Evolutionary conservation across 2,888 invertebrate genomes (phyloP), one percentile per base, ranked within the genome.

Genomic region (Lathronympha strigana): DNA sequence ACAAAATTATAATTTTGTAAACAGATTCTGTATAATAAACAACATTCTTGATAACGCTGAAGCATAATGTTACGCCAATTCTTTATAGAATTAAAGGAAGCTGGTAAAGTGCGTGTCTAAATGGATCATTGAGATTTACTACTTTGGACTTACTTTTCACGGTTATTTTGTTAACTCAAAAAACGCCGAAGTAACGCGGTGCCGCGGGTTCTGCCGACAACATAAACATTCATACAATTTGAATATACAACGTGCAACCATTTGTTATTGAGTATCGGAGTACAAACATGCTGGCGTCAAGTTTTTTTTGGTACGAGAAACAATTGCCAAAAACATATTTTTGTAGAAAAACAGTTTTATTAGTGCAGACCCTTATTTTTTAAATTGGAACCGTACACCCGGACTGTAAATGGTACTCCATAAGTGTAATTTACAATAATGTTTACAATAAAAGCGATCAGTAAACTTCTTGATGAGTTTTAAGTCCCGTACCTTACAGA

Each of bases 161-260:
- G 80, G 79, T 80, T 78, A 77, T 76, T n/a, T 72, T 77, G 73
- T 78, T 79, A 78, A 78, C 71, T 71, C 66, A 73, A 78, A 77
- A 74, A 79, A 80, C 75, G 82, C 82, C 77, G 76, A 79, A 76
- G 74, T 76, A 75, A 76, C 72, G 76, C 74, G 71, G 73, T 75
- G 47, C 57, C 79, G 76, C 82, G 75, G 76, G 80, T 73, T 84
- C 85, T 85, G 85, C 74, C 70, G 80, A 85, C 83, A 85, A 85
- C 80, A 78, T 74, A 76, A 76, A 80, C 76, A 82, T 76, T 81
- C 75, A 75, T 79, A 80, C 76, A 78, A 80, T 73, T 69, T 73
- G 67, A 70, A 68, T 64, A 71, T 67, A 70, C 75, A 71, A 73
- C 74, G 75, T 75, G 76, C 75, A 72, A 61, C 47, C 66, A 60